A percentile compares a stretch with the other conserved stretches of the same genome.
These are phyloP conservation scores for Trichonephila clavipes DNA, from an alignment of 1,140 invertebrate species.

Conservation along the genomic window DNA sequence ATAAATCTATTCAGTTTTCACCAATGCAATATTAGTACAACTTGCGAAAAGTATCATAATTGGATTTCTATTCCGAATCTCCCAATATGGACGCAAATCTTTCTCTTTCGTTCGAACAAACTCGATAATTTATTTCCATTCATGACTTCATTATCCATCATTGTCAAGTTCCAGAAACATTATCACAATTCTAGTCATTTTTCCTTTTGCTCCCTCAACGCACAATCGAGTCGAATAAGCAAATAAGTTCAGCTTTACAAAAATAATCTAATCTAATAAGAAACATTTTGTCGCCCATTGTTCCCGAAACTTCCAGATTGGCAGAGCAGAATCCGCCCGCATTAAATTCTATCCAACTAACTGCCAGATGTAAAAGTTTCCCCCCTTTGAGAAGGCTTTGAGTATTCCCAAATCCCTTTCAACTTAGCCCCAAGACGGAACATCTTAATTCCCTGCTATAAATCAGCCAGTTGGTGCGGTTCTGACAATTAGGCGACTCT, in stretches of 20 bases:
- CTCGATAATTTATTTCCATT: no score
- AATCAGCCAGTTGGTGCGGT: conserved; percentile 8
- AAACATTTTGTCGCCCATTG: background rate
- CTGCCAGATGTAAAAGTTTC: background rate
- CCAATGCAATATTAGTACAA: no score
- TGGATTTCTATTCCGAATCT: no score
- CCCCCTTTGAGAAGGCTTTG: background rate
- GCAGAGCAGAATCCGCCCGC: background rate
- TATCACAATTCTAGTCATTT: no score
- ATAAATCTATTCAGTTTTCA: no score
- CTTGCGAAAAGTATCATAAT: no score
- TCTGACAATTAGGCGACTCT: conserved; percentile 40
- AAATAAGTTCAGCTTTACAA: background rate
- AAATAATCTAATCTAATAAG: conserved; percentile 6
- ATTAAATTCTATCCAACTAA: background rate
- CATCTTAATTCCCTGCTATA: conserved; percentile 46
- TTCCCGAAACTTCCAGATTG: background rate
- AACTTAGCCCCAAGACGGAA: conserved; percentile 24
- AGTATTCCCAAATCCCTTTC: background rate
- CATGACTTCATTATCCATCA: no score
- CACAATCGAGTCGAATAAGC: background rate
- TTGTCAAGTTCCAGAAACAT: no score
- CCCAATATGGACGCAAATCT: no score
- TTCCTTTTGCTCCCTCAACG: no score
- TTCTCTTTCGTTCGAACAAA: no score